A percentile compares a stretch with the other conserved stretches of the same genome.
phyloP scores from a whole-genome alignment of 35 echinoderm and acorn worm genomes.

The Patiria miniata region DNA sequence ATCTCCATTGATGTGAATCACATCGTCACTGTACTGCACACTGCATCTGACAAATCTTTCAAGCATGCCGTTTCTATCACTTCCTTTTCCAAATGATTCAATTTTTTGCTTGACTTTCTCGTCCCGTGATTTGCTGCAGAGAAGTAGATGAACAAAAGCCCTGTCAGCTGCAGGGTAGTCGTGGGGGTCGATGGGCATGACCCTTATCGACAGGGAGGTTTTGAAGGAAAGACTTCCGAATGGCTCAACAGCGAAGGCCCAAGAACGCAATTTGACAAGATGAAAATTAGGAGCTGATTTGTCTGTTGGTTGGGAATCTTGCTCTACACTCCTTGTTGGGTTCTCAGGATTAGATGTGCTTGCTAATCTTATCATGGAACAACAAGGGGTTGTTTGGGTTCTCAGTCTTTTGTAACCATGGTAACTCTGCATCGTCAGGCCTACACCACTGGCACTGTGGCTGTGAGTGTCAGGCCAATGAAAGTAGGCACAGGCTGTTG shows the following conservation, averaged over 20 bases:
- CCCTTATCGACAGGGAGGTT: not conserved
- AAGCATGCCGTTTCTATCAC: not conserved
- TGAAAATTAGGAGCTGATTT: too few species aligned
- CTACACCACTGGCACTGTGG: too few species aligned
- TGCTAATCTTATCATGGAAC: too few species aligned
- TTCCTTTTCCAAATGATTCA: not conserved
- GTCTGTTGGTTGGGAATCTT: too few species aligned
- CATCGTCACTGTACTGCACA: not conserved
- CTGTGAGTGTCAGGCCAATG: too few species aligned
- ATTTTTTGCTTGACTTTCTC: not conserved
- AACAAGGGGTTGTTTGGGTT: too few species aligned
- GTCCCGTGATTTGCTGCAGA: not conserved
- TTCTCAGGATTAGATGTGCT: too few species aligned
- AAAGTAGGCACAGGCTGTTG: too few species aligned
- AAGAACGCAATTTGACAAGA: not conserved
- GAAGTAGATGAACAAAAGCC: constrained; percentile 45
- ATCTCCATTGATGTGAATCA: not conserved
- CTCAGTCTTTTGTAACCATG: too few species aligned
- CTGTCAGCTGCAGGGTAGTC: constrained; percentile 57
- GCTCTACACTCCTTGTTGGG: too few species aligned
- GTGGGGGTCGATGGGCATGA: constrained; percentile 38
- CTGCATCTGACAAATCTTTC: not conserved
- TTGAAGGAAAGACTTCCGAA: not conserved
- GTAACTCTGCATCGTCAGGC: too few species aligned
- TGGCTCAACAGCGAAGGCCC: constrained; percentile 1